A percentile compares a stretch with the other conserved stretches of the same genome.
These are phyloP conservation scores for Drosophila santomea DNA, from an alignment of 1,140 invertebrate species.

Conservation along the genomic window DNA sequence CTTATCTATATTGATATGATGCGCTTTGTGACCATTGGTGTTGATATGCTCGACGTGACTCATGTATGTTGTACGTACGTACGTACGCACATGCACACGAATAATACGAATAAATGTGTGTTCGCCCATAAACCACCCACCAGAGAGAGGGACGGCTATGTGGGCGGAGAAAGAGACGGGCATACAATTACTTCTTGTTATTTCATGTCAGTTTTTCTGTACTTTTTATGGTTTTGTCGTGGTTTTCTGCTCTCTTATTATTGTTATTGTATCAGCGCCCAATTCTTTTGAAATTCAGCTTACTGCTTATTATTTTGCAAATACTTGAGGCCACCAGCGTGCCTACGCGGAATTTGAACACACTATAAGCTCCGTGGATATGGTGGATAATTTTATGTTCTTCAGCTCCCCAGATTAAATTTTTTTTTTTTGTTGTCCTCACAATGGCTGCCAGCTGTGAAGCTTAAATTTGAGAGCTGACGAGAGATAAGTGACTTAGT, in stretches of 20 bases:
- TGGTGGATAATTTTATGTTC: slow-evolving; percentile 33
- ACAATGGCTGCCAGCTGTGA: slow-evolving; percentile 45
- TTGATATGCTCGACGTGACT: slow-evolving; percentile 71
- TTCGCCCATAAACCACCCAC: slow-evolving; percentile 16
- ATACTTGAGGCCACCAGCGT: slow-evolving; percentile 46
- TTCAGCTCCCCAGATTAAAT: slow-evolving; percentile 6
- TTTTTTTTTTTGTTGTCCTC: not conserved
- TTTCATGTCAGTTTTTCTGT: slow-evolving; percentile 5
- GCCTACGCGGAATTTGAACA: slow-evolving; percentile 8
- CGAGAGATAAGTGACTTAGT: slow-evolving; percentile 39
- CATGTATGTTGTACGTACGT: slow-evolving; percentile 22
- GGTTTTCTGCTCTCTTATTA: slow-evolving; percentile 28
- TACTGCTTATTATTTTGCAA: slow-evolving; percentile 62
- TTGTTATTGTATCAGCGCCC: slow-evolving; percentile 53
- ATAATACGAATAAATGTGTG: slow-evolving; percentile 46
- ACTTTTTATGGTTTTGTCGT: not conserved
- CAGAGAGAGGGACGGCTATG: not conserved
- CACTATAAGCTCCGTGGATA: slow-evolving; percentile 34
- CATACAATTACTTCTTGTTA: slow-evolving; percentile 71
- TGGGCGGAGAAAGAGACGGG: slow-evolving; percentile 28
- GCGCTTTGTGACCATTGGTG: slow-evolving; percentile 61
- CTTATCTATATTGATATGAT: slow-evolving; percentile 50
- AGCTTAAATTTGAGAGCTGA: slow-evolving; percentile 37
- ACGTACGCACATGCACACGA: slow-evolving; percentile 38
- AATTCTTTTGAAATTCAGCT: slow-evolving; percentile 58